These are phyloP conservation scores for Stenchaetothrips biformis DNA, from an alignment of 2,888 invertebrate species.

Conservation along the genomic window DNA sequence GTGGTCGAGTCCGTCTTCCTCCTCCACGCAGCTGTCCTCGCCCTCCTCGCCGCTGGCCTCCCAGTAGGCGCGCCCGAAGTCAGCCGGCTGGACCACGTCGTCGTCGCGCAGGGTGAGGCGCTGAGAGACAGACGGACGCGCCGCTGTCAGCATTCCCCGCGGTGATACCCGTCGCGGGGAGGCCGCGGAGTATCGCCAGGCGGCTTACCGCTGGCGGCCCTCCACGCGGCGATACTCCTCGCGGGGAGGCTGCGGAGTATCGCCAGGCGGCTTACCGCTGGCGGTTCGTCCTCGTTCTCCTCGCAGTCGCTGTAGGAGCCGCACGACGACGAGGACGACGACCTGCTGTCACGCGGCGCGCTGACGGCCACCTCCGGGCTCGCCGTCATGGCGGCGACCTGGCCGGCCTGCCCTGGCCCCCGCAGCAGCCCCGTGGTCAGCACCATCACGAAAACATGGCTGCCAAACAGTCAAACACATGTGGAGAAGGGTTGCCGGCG, in stretches of 20 bases:
- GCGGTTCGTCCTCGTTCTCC: constrained; percentile 11
- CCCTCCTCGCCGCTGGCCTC: background rate
- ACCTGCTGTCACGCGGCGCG: background rate
- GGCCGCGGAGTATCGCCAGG: background rate
- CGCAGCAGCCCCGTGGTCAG: background rate
- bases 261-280: background rate
- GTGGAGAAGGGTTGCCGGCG: too few species aligned
- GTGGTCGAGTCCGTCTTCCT: background rate
- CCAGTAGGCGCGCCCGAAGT: background rate
- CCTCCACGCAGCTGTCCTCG: background rate
- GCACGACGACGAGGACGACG: constrained; percentile 1
- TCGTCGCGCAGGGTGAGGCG: background rate
- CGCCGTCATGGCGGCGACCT: background rate
- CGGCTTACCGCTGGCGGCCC: background rate
- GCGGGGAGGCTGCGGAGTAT: background rate
- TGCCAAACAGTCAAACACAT: background rate
- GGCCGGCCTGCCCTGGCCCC: background rate
- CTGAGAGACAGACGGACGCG: background rate
- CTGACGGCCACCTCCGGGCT: background rate
- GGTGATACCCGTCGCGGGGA: background rate
- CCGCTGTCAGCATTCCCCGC: background rate
- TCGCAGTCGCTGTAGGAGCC: constrained; percentile 15
- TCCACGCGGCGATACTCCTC: background rate
- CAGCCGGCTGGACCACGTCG: background rate
- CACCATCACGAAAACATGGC: constrained; percentile 3